phyloP scores from a whole-genome alignment of 1,140 invertebrate species.

The Drosophila subpulchrella region DNA sequence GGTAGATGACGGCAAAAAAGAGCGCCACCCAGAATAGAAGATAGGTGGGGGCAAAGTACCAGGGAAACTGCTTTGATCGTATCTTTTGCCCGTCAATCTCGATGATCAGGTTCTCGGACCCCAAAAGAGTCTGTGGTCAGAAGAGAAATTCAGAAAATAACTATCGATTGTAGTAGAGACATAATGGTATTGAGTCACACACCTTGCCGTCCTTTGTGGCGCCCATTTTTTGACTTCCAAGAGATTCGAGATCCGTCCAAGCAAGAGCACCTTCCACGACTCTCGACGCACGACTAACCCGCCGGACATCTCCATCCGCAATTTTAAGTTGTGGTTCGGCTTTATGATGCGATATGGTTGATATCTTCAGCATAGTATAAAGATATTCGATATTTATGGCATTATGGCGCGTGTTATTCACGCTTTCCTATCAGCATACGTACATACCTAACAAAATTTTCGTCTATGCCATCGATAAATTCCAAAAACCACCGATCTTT shows the following conservation, averaged over 20 bases:
- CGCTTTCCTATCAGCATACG: conserved; percentile 18
- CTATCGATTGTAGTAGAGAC: too few relatives aligned
- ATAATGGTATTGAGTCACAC: background rate
- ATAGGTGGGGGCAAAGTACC: conserved; percentile 70
- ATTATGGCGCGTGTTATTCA: conserved; percentile 25
- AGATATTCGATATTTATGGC: conserved; percentile 54
- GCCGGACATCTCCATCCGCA: conserved; percentile 9
- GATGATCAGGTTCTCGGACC: conserved; percentile 18
- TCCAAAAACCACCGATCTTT: conserved; percentile 4
- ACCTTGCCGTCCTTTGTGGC: conserved; percentile 7
- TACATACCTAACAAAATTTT: conserved; percentile 6
- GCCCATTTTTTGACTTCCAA: conserved; percentile 8
- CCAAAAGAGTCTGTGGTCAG: background rate
- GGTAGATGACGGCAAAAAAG: conserved; percentile 64
- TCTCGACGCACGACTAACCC: conserved; percentile 20
- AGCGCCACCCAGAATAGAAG: conserved; percentile 65
- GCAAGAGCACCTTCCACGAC: conserved; percentile 32
- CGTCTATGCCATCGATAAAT: conserved; percentile 22
- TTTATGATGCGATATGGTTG: conserved; percentile 40
- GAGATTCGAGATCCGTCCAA: conserved; percentile 34
- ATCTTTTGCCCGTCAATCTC: conserved; percentile 15
- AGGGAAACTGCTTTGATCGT: conserved; percentile 39
- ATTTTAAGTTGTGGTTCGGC: conserved; percentile 15
- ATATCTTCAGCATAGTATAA: conserved; percentile 50
- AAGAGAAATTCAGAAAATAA: background rate